Percentiles rank a stretch among this genome's conserved stretches.
These are phyloP conservation scores for Erpobdella octoculata DNA, from an alignment of 2,888 invertebrate genomes.

Conservation along the genomic window DNA sequence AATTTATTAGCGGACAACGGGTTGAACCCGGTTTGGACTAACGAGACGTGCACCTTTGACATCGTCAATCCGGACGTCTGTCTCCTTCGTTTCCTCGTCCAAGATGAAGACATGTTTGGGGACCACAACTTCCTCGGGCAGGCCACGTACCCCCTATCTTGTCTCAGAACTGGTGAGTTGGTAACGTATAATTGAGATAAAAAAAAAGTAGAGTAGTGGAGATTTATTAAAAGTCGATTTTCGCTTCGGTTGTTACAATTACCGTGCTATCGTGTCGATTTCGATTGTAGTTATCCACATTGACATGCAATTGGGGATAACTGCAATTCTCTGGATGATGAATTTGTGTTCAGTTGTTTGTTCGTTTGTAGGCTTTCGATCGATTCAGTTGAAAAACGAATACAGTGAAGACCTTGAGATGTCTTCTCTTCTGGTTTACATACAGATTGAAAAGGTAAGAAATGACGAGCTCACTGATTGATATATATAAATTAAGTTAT, in stretches of 20 bases:
- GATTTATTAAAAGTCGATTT: too few relatives aligned
- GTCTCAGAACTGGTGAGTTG: conserved; percentile 43
- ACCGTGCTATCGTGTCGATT: too few relatives aligned
- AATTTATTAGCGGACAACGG: conserved; percentile 62
- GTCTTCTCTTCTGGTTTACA: conserved; percentile 75
- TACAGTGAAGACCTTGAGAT: conserved; percentile 86
- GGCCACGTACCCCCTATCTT: conserved; percentile 75
- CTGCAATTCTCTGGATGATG: background rate
- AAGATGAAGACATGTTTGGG: conserved; percentile 86
- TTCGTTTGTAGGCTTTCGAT: conserved; percentile 66
- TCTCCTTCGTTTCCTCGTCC: conserved; percentile 57
- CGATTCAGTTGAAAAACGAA: conserved; percentile 79
- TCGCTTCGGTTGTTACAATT: too few relatives aligned
- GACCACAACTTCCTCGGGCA: conserved; percentile 94
- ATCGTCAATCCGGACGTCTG: conserved; percentile 58
- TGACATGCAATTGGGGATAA: background rate
- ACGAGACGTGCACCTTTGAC: conserved; percentile 57
- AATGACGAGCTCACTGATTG: background rate
- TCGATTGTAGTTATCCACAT: background rate
- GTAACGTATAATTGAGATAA: background rate
- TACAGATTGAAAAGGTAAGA: conserved; percentile 58
- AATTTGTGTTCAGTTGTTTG: too few relatives aligned
- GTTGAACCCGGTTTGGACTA: conserved; percentile 57
- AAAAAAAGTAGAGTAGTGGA: too few relatives aligned
- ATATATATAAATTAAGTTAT: background rate